Percentiles rank a stretch among this genome's conserved stretches.
Conservation (phyloP, 2,888 invertebrate species). For the Tetanocera ferruginea region DNA sequence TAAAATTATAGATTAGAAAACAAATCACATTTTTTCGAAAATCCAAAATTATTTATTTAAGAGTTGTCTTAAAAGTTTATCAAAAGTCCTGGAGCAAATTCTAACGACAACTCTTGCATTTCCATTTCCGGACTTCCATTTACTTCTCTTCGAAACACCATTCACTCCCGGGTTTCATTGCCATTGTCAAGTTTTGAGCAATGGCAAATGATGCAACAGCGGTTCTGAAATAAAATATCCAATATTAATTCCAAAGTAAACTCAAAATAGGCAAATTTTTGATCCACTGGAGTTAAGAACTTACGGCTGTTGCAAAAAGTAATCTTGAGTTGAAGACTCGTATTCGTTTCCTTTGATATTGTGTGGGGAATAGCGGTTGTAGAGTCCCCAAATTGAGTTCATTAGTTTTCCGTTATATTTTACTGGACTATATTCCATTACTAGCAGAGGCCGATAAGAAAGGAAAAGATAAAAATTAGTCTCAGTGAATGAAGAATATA, state of each 20-base stretch:
- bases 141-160: slow-evolving; percentile 49
- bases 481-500: neutral
- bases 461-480: neutral
- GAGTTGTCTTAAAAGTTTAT: too few relatives aligned
- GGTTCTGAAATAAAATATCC: slow-evolving; percentile 48
- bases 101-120: too few relatives aligned
- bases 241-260: neutral
- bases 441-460: slow-evolving; percentile 67
- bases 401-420: slow-evolving; percentile 89
- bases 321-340: slow-evolving; percentile 53
- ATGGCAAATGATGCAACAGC: slow-evolving; percentile 61
- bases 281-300: slow-evolving; percentile 38
- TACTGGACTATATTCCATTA: slow-evolving; percentile 77
- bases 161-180: slow-evolving; percentile 52
- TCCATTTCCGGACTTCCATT: neutral
- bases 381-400: slow-evolving; percentile 93
- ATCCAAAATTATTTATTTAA: neutral
- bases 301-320: slow-evolving; percentile 61
- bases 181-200: slow-evolving; percentile 56
- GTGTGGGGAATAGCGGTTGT: slow-evolving; percentile 89
- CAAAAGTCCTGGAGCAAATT: too few relatives aligned
- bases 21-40: neutral
- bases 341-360: slow-evolving; percentile 86
- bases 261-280: neutral
- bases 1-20: neutral